Conservation (phyloP, 2,888 invertebrate genomes). For the Patella pellucida region DNA sequence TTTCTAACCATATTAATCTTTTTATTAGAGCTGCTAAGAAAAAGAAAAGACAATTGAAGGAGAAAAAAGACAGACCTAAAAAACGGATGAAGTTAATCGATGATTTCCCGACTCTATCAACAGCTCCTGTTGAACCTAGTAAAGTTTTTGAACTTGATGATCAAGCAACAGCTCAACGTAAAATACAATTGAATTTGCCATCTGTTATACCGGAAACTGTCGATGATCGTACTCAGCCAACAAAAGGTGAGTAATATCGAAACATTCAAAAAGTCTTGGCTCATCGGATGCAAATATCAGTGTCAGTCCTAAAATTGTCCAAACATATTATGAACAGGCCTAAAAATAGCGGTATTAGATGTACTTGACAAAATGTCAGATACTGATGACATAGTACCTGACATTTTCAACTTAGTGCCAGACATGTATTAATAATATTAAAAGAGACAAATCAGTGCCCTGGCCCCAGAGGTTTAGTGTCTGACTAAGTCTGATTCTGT, state of each 20-base stretch:
- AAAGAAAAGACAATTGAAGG: slow-evolving; percentile 8
- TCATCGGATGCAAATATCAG: neutral
- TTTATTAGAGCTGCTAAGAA: neutral
- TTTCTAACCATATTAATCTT: neutral
- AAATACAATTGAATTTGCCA: slow-evolving; percentile 54
- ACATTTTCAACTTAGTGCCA: no score
- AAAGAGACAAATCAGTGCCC: no score
- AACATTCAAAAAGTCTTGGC: no score
- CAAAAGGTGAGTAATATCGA: no score
- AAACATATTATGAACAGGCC: neutral
- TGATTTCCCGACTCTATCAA: slow-evolving; percentile 13
- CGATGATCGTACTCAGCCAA: neutral
- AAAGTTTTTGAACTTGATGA: slow-evolving; percentile 59
- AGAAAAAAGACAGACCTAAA: neutral
- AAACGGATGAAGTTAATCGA: slow-evolving; percentile 7
- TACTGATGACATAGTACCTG: no score
- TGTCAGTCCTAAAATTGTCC: neutral
- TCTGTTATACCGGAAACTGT: slow-evolving; percentile 19
- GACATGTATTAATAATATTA: no score
- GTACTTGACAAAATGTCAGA: no score
- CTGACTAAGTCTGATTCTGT: no score
- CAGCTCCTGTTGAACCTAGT: slow-evolving; percentile 57
- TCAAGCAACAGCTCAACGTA: slow-evolving; percentile 74
- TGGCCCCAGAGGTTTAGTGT: no score
- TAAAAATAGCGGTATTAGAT: no score